Evolutionary conservation across 1,140 invertebrate species (phyloP).

Genomic region (Tenebrio molitor): DNA sequence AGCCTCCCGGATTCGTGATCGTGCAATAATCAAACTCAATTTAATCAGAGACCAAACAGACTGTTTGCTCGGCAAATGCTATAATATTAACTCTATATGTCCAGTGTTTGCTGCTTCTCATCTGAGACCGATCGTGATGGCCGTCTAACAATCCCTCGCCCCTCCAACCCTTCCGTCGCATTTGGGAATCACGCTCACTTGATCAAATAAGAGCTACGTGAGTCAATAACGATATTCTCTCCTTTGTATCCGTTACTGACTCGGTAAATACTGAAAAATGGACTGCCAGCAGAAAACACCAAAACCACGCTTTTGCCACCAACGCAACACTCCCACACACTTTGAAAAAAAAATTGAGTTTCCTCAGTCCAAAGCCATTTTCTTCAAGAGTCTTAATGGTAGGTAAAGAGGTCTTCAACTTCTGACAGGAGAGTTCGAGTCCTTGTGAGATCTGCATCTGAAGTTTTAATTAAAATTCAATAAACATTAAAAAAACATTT

Average conservation of each 20-base stretch:
- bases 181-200: constrained; percentile 46
- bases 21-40: constrained; percentile 57
- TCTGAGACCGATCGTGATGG: constrained; percentile 51
- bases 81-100: constrained; percentile 59
- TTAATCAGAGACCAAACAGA: constrained; percentile 58
- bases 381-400: no score
- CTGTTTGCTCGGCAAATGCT: constrained; percentile 56
- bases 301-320: constrained; percentile 8
- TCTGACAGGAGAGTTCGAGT: no score
- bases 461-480: no score
- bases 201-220: constrained; percentile 47
- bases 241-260: constrained; percentile 33
- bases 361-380: neutral
- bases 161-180: constrained; percentile 44
- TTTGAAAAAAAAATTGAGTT: no score
- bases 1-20: constrained; percentile 40
- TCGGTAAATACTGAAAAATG: constrained; percentile 42
- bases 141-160: constrained; percentile 35
- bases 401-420: no score
- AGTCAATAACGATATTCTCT: constrained; percentile 45
- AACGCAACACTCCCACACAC: neutral
- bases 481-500: no score
- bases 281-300: constrained; percentile 23
- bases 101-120: constrained; percentile 55
- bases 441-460: no score